Evolutionary conservation across 2,888 invertebrate genomes (phyloP).

Genomic region (Bellardia bayeri): DNA sequence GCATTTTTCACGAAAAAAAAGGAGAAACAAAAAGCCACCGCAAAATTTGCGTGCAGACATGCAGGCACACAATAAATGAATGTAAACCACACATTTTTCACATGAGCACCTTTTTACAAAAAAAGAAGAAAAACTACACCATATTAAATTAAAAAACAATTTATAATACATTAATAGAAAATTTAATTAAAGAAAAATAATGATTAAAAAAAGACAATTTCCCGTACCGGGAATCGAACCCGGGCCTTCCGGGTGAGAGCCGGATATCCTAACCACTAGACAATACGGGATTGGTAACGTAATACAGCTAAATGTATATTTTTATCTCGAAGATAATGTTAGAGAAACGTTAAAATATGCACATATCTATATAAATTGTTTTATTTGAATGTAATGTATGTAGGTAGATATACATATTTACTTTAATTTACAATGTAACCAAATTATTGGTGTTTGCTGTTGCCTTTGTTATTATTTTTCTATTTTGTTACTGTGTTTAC

Average conservation of each 20-base stretch:
- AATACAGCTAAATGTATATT: neutral
- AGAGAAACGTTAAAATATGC: neutral
- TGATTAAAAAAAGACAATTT: conserved; percentile 78
- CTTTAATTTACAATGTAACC: neutral
- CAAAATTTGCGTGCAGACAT: conserved; percentile 73
- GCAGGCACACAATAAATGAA: conserved; percentile 62
- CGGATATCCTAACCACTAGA: conserved; percentile 85
- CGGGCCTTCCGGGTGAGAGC: conserved; percentile 87
- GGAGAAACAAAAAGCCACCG: conserved; percentile 44
- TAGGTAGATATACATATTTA: neutral
- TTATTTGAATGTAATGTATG: no score
- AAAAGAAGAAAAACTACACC: neutral
- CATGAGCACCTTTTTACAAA: conserved; percentile 71
- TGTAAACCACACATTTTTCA: conserved; percentile 67
- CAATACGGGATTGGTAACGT: conserved; percentile 81
- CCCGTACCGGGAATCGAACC: conserved; percentile 97
- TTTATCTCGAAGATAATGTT: neutral
- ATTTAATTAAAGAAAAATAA: neutral
- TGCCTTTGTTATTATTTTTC: neutral
- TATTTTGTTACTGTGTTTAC: neutral
- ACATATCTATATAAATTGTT: no score
- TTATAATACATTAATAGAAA: neutral
- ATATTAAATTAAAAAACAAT: conserved; percentile 43
- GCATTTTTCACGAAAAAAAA: conserved; percentile 40
- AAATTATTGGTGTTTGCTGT: conserved; percentile 12